Conservation (phyloP, 2,113 vertebrate genomes). For the Aythya baeri region DNA sequence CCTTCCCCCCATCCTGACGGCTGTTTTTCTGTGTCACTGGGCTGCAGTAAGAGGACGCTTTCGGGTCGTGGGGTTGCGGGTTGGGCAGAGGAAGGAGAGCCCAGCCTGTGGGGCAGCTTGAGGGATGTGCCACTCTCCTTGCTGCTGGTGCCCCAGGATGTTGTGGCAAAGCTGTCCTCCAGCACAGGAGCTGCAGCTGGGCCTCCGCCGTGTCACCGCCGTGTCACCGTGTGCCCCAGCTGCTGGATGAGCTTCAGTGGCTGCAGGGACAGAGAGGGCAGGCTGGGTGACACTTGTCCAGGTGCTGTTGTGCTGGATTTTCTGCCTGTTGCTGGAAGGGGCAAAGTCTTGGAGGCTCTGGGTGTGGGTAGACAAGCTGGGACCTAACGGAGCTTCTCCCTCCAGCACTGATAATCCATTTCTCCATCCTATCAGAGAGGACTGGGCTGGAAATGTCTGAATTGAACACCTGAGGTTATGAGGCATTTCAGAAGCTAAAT, state of each 20-base stretch:
- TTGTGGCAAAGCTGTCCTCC: not conserved
- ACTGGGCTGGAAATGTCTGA: not conserved
- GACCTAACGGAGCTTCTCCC: not conserved
- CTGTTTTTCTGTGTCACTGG: slow-evolving; percentile 52
- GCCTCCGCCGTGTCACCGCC: not conserved
- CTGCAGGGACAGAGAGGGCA: fast-evolving
- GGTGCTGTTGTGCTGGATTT: not conserved
- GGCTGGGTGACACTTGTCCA: not conserved
- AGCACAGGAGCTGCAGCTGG: not conserved
- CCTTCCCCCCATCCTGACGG: not conserved
- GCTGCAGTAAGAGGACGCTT: not conserved
- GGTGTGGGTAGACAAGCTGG: not conserved
- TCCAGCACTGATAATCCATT: too few relatives aligned
- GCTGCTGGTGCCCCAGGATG: not conserved
- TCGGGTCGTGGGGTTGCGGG: not conserved
- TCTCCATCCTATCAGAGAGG: not conserved
- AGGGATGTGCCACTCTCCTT: not conserved
- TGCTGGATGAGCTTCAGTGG: not conserved
- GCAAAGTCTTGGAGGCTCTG: not conserved
- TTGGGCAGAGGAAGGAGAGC: not conserved
- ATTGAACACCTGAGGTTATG: not conserved
- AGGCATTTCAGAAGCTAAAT: not conserved
- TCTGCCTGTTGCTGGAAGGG: not conserved
- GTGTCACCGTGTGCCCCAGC: not conserved
- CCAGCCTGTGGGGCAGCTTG: not conserved